Base-by-base conservation (phyloP, 2,797 vertebrate genomes). In the Eptatretus atami region DNA sequence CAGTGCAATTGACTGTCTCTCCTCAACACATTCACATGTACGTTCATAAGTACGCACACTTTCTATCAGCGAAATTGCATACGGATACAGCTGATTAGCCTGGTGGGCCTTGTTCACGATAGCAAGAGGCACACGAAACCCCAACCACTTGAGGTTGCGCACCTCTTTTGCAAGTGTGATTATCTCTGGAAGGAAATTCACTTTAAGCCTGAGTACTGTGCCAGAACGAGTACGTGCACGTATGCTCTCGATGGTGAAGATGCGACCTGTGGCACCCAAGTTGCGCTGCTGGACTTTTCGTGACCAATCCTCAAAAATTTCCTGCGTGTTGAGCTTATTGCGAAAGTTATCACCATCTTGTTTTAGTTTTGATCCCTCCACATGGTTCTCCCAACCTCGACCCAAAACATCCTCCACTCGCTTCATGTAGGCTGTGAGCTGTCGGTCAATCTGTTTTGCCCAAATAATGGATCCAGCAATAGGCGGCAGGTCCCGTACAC, bases 71-170 rank as follows among this genome's bases (percentile, higher is more conserved):
- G 90, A 96, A 76, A 99, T 99, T 68, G 92, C 92, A 57, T 96
- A 96, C 0, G 92, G 92, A 68, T 99, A 99, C 1, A 99, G 81
- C 73, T 99, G 92, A 70, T 99, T 99, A 13, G 92, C 92, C 64
- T 99, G 92, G 68, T 99, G 92, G 67, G 92, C 92, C 72, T 99
- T 99, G 78, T 99, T 99, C 71, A 96, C 92, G 14, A 99, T 99
- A 9, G 86, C 87, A 66, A 99, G 72, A 0, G 92, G 92, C 64
- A 99, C 92, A 1, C 92, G 83, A 76, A 99, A 99, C 52, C 87
- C 90, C 14, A 99, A 76, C 92, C 90, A 99, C 73, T 99, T 99
- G 66, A 99, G 79, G 74, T 99, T 99, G 53, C 92, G 81, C 54
- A 99, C 92, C 66, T 99, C 92, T 69, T 99, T 99, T 12, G 92